Base-by-base conservation (phyloP, 2,797 vertebrate species). In the Galagoides demidoff region DNA sequence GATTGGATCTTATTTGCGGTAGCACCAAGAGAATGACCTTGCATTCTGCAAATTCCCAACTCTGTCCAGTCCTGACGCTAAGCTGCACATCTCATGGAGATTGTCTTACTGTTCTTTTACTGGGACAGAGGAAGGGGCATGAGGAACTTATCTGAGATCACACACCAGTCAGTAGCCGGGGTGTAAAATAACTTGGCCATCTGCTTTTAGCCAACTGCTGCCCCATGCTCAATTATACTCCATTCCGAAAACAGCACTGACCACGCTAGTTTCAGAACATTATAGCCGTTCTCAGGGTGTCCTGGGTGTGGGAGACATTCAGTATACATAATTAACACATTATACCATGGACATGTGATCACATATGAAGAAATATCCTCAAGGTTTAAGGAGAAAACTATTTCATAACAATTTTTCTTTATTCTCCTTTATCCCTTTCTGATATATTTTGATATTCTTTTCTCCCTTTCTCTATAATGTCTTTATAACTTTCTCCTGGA, bases 401-500 rank as follows among this genome's bases (percentile, higher is more conserved):
- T 76, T 77, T 63, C 3, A 64, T 6, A 81, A 49, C 12, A 57
- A 29, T 74, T 91, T 92, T 70, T 11, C 25, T 92, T 78, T 71
- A 73, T 16, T 59, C 31, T 91, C 34, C 63, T 25, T 74, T 92
- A 52, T 84, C 34, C 5, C 77, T 90, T 90, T 64, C 17, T 84
- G 55, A 59, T 43, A 14, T 68, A 12, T 86, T 92, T 55, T 61
- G 39, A 73, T 77, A 34, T 9, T 74, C 10, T 45, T 68, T 43
- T 23, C 5, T 7, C 3, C 3, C 23, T 71, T 82, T 85, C 25
- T 89, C n/a, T 88, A 20, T 55, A 59, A 29, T 45, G 59, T 63
- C 39, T 85, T 94, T 89, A 20, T n/a, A 74, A 76, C 37, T 92
- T 91, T 86, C 81, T 89, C 68, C 68, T 55, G 43, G 74, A 95